These are phyloP conservation scores for Anthophora plumipes DNA, from an alignment of 2,888 invertebrate genomes.

Conservation along the genomic window DNA sequence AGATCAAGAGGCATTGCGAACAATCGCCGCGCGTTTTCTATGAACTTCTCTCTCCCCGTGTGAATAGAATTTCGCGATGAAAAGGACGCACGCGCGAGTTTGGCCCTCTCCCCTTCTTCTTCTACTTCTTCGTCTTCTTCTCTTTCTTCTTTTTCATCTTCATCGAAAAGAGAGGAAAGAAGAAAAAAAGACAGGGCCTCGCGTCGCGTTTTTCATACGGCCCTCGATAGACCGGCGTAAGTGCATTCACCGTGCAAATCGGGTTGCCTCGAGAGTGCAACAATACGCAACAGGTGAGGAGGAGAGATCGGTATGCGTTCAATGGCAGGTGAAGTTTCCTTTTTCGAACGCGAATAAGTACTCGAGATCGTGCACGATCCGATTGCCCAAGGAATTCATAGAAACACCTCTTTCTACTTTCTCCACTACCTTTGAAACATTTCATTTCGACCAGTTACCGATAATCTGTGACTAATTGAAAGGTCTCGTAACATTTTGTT, in stretches of 20 bases:
- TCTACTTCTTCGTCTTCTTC: neutral
- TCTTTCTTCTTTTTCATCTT: constrained; percentile 71
- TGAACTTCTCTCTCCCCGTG: constrained; percentile 69
- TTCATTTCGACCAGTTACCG: no score
- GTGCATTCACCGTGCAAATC: constrained; percentile 84
- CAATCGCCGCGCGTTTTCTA: constrained; percentile 73
- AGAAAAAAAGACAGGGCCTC: constrained; percentile 69
- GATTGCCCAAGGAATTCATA: constrained; percentile 45
- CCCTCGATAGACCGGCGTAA: constrained; percentile 80
- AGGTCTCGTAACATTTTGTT: no score
- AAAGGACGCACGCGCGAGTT: constrained; percentile 73
- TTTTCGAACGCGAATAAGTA: constrained; percentile 54
- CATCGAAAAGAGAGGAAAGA: constrained; percentile 49
- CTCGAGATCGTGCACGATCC: constrained; percentile 59
- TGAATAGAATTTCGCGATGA: constrained; percentile 83
- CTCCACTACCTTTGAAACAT: neutral
- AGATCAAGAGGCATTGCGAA: constrained; percentile 67
- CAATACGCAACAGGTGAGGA: constrained; percentile 83
- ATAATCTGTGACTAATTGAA: no score
- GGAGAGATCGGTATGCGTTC: constrained; percentile 75
- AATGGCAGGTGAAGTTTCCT: constrained; percentile 70
- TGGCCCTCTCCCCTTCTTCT: constrained; percentile 24
- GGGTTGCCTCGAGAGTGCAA: constrained; percentile 79
- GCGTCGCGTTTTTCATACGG: constrained; percentile 79
- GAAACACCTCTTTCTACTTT: neutral